These are phyloP conservation scores for Tetraneura akinire DNA, from an alignment of 1,140 invertebrate species.

Conservation along the genomic window DNA sequence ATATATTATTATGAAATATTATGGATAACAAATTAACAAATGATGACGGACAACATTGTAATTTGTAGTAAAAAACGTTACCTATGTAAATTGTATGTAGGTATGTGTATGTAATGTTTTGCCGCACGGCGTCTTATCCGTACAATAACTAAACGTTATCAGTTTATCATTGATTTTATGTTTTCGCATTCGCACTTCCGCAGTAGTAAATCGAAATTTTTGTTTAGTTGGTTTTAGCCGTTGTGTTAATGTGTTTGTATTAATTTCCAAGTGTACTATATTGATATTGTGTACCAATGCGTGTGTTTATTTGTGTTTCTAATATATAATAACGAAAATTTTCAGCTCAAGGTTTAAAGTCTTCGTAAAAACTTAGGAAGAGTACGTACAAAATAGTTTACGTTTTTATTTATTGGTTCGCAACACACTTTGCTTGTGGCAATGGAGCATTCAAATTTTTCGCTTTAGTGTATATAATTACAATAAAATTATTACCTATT, in stretches of 20 bases:
- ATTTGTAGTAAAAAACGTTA: too few species aligned
- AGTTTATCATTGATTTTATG: constrained; percentile 13
- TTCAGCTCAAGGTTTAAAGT: background rate
- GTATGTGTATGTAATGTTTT: too few species aligned
- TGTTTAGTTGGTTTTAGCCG: background rate
- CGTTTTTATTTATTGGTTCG: background rate
- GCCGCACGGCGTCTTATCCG: too few species aligned
- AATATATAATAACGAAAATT: constrained; percentile 3
- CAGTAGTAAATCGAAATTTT: background rate
- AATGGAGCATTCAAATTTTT: constrained; percentile 25
- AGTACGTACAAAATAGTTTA: background rate
- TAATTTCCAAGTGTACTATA: too few species aligned
- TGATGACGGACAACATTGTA: too few species aligned
- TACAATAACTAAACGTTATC: too few species aligned
- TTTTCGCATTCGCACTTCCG: background rate
- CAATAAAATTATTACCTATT: constrained; percentile 8
- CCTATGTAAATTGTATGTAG: too few species aligned
- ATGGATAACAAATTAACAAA: too few species aligned
- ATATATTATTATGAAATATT: too few species aligned
- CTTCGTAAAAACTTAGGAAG: background rate
- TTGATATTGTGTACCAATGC: too few species aligned
- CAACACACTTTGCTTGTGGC: constrained; percentile 30
- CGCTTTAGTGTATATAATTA: constrained; percentile 1
- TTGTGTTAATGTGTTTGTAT: background rate
- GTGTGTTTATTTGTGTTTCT: too few species aligned